A percentile compares a stretch with the other conserved stretches of the same genome.
phyloP scores from a whole-genome alignment of 2,888 invertebrate species.

The Calameuta filiformis region DNA sequence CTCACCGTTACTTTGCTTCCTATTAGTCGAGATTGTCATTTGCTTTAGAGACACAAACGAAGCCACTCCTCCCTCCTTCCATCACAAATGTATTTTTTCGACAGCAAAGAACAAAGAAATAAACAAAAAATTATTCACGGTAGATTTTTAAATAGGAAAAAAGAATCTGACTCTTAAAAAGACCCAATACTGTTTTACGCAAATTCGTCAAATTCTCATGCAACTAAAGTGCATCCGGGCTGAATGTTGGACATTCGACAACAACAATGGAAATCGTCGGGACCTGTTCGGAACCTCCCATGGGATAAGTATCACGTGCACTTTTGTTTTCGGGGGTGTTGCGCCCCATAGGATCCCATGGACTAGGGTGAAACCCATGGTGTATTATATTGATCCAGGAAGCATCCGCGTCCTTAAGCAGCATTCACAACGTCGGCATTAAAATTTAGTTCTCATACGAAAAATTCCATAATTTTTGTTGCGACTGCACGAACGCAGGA shows the following conservation, averaged over 20 bases:
- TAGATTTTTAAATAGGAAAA: too few relatives aligned
- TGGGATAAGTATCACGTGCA: slow-evolving; percentile 38
- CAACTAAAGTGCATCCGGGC: background rate
- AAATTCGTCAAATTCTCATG: background rate
- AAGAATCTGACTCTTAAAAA: too few relatives aligned
- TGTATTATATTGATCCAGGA: slow-evolving; percentile 57
- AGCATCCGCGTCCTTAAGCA: slow-evolving; percentile 44
- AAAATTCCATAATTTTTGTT: background rate
- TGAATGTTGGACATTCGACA: background rate
- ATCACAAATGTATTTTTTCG: background rate
- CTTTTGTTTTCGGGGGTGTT: slow-evolving; percentile 48
- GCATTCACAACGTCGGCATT: slow-evolving; percentile 29
- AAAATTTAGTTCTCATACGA: background rate
- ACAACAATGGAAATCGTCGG: background rate
- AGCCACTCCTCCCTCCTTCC: background rate
- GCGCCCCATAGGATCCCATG: slow-evolving; percentile 24
- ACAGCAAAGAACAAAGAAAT: background rate
- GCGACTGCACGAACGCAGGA: background rate
- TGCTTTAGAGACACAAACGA: background rate
- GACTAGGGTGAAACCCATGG: slow-evolving; percentile 41
- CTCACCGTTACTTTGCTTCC: background rate
- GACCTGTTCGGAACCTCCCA: background rate
- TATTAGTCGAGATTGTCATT: background rate
- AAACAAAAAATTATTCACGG: too few relatives aligned
- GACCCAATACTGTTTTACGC: too few relatives aligned